Conservation (phyloP, 2,888 invertebrate genomes). For the Agrochola litura region DNA sequence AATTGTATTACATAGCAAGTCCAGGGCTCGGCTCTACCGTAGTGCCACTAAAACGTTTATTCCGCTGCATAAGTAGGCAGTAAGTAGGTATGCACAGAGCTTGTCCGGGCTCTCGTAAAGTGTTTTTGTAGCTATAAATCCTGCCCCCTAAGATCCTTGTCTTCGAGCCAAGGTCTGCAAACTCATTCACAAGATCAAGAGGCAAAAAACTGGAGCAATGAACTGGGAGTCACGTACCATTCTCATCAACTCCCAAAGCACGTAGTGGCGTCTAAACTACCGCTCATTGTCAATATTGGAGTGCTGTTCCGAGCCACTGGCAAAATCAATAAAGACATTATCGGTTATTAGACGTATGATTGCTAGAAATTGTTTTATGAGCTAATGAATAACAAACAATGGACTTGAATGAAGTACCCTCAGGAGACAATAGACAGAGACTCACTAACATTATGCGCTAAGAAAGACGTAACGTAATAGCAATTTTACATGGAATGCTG, state of each 20-base stretch:
- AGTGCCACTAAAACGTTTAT: slow-evolving; percentile 66
- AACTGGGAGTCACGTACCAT: slow-evolving; percentile 88
- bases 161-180: slow-evolving; percentile 83
- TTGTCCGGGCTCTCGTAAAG: slow-evolving; percentile 67
- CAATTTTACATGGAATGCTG: slow-evolving; percentile 48
- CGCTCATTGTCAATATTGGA: slow-evolving; percentile 90
- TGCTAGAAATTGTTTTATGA: slow-evolving; percentile 79
- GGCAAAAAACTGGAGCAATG: slow-evolving; percentile 89
- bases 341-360: slow-evolving; percentile 84
- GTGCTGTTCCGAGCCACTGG: slow-evolving; percentile 84
- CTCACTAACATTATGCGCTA: slow-evolving; percentile 26
- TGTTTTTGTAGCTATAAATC: slow-evolving; percentile 83
- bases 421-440: slow-evolving; percentile 43
- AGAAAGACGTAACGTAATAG: slow-evolving; percentile 32
- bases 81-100: slow-evolving; percentile 66
- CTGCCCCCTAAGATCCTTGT: slow-evolving; percentile 79
- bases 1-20: slow-evolving; percentile 60
- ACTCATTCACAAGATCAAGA: slow-evolving; percentile 88
- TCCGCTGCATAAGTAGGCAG: slow-evolving; percentile 65
- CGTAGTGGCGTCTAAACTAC: slow-evolving; percentile 89
- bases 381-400: slow-evolving; percentile 79
- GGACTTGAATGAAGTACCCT: slow-evolving; percentile 52
- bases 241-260: slow-evolving; percentile 86
- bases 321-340: slow-evolving; percentile 88
- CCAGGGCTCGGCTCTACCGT: slow-evolving; percentile 41